Evolutionary conservation across 2,888 invertebrate species (phyloP).

Genomic region (Tanypteryx hageni): DNA sequence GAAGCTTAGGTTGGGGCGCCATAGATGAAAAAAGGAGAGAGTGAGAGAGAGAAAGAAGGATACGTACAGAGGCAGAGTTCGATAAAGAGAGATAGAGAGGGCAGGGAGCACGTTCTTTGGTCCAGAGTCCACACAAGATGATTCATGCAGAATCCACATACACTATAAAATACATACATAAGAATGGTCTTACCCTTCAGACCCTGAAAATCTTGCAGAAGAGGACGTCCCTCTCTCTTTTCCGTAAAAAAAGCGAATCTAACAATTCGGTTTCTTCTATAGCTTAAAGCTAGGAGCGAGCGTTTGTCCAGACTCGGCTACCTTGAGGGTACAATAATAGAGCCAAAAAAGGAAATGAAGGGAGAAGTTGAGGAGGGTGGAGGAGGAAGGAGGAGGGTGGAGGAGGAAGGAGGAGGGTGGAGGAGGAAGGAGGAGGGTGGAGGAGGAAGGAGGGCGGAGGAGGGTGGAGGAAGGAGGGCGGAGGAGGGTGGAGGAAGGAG

Average conservation of each 20-base stretch:
- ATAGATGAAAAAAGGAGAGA: background rate
- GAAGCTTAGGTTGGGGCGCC: background rate
- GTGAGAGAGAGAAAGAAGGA: background rate
- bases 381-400: background rate
- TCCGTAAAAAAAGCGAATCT: background rate
- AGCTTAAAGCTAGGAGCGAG: background rate
- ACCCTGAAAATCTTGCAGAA: background rate
- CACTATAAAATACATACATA: background rate
- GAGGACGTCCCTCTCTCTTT: background rate
- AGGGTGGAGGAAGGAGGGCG: background rate
- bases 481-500: background rate
- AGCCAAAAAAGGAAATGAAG: background rate
- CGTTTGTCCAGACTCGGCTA: background rate
- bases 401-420: background rate
- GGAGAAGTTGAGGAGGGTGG: too few species aligned
- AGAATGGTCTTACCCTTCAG: background rate
- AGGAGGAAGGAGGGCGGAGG: background rate
- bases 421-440: background rate
- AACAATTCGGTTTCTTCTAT: background rate
- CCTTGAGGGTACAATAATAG: slow-evolving; percentile 12
- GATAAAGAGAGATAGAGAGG: background rate
- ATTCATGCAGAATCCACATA: background rate
- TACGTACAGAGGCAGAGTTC: background rate
- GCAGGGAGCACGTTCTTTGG: background rate
- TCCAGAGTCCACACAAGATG: background rate